A percentile compares a stretch with the other conserved stretches of the same genome.
phyloP scores from a whole-genome alignment of 2,888 invertebrate genomes.

The Stegophylla sp. region DNA sequence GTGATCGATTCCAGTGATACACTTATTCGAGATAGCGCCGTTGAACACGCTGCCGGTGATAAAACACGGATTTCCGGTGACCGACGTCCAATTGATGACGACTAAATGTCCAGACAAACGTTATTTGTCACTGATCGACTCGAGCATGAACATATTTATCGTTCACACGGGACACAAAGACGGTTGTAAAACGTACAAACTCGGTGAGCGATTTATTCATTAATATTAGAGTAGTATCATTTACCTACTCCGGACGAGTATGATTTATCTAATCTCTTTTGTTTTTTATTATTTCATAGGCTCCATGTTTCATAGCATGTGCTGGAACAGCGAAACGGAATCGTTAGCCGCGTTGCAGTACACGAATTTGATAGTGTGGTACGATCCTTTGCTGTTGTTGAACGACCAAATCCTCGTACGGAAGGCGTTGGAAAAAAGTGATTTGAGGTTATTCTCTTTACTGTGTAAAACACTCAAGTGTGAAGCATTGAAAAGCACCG shows the following conservation, averaged over 20 bases:
- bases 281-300: conserved; percentile 65
- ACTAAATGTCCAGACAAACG: conserved; percentile 80
- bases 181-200: conserved; percentile 73
- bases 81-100: conserved; percentile 83
- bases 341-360: conserved; percentile 82
- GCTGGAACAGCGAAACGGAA: conserved; percentile 79
- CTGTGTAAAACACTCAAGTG: no score
- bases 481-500: no score
- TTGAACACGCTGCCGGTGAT: conserved; percentile 78
- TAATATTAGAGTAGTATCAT: no score
- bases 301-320: conserved; percentile 72
- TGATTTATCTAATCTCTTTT: not conserved
- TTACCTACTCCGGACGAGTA: no score
- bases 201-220: conserved; percentile 69
- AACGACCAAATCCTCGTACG: conserved; percentile 75
- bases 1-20: conserved; percentile 71
- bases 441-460: conserved; percentile 67
- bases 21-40: conserved; percentile 84
- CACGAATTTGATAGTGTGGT: conserved; percentile 80
- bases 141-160: conserved; percentile 79
- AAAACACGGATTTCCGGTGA: conserved; percentile 79
- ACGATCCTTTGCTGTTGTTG: conserved; percentile 77
- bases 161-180: conserved; percentile 71
- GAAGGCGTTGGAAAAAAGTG: conserved; percentile 66
- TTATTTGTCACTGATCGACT: conserved; percentile 85